Percentiles rank a stretch among this genome's conserved stretches.
phyloP scores from a whole-genome alignment of 2,113 vertebrate species.

The Chaetura pelagica region DNA sequence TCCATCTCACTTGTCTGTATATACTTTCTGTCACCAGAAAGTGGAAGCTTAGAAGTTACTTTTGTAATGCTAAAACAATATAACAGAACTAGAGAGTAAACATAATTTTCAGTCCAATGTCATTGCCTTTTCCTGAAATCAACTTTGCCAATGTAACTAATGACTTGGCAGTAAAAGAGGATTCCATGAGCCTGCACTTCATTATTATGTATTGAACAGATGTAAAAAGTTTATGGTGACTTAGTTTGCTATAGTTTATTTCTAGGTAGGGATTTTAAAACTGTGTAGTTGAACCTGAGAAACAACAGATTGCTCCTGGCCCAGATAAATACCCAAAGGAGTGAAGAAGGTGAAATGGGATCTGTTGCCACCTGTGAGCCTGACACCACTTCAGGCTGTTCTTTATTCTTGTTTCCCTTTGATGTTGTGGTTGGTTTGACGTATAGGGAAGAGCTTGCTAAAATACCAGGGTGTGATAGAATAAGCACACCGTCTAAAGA shows the following conservation, averaged over 20 bases:
- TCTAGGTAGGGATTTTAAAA: background rate
- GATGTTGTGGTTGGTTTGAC: conserved; percentile 23
- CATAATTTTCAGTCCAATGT: background rate
- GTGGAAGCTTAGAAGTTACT: background rate
- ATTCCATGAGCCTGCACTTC: background rate
- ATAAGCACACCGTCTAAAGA: background rate
- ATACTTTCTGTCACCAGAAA: background rate
- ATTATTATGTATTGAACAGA: background rate
- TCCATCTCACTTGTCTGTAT: background rate
- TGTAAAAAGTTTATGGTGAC: background rate
- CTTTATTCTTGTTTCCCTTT: conserved; percentile 25
- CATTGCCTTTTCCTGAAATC: background rate
- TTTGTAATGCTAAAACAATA: background rate
- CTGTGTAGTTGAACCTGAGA: background rate
- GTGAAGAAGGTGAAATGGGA: background rate
- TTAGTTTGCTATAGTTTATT: conserved; percentile 10
- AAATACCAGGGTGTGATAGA: background rate
- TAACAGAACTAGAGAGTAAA: background rate
- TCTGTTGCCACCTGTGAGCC: background rate
- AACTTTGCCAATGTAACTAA: conserved; percentile 12
- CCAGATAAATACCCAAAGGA: background rate
- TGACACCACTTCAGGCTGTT: conserved; percentile 27
- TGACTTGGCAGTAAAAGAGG: conserved; percentile 22
- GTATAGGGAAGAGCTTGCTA: background rate
- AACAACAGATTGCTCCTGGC: conserved; percentile 12